A percentile compares a stretch with the other conserved stretches of the same genome.
Conservation (phyloP, 2,797 vertebrate species). For the Hipposideros larvatus region DNA sequence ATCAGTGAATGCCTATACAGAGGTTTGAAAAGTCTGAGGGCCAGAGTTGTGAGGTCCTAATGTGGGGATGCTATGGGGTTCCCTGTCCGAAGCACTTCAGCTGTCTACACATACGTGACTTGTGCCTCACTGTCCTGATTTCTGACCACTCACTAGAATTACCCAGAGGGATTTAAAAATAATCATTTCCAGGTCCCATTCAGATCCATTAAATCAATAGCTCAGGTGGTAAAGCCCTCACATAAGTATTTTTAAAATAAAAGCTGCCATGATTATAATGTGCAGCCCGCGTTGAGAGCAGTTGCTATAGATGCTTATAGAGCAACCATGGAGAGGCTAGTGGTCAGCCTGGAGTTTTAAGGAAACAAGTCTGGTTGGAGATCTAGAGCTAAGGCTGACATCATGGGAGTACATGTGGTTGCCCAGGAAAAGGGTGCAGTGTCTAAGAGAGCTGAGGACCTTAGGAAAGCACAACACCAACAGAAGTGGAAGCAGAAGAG, state of each 20-base stretch:
- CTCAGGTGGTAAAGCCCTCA: not conserved
- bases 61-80: not conserved
- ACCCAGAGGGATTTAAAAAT: not conserved
- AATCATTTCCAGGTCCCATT: not conserved
- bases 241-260: not conserved
- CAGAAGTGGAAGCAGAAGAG: not conserved
- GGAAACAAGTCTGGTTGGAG: not conserved
- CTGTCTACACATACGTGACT: not conserved
- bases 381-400: not conserved
- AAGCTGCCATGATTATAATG: not conserved
- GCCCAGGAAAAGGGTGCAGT: not conserved
- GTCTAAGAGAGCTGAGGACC: not conserved
- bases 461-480: not conserved
- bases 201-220: not conserved
- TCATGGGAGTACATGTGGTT: no score
- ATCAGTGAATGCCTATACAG: not conserved
- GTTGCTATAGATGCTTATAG: not conserved
- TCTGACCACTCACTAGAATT: slow-evolving; percentile 28
- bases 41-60: not conserved
- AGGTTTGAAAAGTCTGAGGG: slow-evolving; percentile 10
- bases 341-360: not conserved
- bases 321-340: not conserved
- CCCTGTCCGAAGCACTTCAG: not conserved
- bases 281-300: not conserved
- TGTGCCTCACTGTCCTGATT: not conserved